Percentiles rank a stretch among this genome's conserved stretches.
Conservation (phyloP, 92 coral and sea anemone species). For the Parazoanthus darwini region DNA sequence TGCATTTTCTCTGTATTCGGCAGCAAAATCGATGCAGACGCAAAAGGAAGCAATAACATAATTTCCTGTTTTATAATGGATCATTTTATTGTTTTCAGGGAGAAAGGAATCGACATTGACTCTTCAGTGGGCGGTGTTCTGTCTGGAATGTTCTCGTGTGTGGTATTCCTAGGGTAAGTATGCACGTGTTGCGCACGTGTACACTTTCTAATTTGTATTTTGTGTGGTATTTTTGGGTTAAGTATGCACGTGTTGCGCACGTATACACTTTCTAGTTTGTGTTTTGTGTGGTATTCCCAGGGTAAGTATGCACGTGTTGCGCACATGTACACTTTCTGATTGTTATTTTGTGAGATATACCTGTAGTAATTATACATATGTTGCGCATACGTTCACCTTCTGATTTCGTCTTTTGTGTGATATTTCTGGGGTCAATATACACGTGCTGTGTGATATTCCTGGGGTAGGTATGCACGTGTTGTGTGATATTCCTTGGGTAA, state of each 20-base stretch:
- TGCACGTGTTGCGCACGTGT: background rate
- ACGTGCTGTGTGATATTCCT: background rate
- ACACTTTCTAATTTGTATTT: background rate
- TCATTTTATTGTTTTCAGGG: background rate
- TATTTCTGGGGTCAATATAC: background rate
- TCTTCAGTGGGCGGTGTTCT: conserved; percentile 12
- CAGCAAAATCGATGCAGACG: too few relatives aligned
- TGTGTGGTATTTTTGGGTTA: background rate
- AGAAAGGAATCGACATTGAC: conserved; percentile 17
- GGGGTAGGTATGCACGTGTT: conserved; percentile 5
- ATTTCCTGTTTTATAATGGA: background rate
- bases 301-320: background rate
- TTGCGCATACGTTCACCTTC: too few relatives aligned
- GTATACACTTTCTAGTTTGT: background rate
- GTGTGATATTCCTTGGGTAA: background rate
- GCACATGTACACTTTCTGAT: background rate
- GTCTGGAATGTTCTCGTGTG: conserved; percentile 16
- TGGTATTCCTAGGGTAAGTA: conserved; percentile 21
- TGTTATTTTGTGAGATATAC: background rate
- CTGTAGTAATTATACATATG: too few relatives aligned
- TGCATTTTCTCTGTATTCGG: too few relatives aligned
- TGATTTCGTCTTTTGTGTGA: background rate
- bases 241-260: background rate
- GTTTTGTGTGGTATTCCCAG: background rate
- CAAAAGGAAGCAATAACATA: too few relatives aligned